Evolutionary conservation across 2,888 invertebrate species (phyloP).

Genomic region (Yponomeuta malinellus): DNA sequence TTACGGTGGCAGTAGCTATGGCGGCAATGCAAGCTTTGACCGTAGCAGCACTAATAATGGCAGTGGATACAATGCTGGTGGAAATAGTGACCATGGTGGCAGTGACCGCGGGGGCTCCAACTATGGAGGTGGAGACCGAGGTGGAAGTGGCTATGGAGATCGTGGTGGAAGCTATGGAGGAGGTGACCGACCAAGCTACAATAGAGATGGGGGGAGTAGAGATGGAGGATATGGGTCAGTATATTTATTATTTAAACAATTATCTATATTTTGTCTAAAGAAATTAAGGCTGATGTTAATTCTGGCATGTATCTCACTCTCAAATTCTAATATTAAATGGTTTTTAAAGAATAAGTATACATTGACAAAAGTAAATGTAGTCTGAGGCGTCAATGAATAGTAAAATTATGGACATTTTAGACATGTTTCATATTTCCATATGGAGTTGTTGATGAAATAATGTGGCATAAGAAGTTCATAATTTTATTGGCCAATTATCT

Average conservation of each 20-base stretch:
- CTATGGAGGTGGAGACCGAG: constrained; percentile 46
- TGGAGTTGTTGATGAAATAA: too few species aligned
- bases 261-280: neutral
- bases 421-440: neutral
- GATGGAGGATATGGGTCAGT: constrained; percentile 78
- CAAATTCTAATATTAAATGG: neutral
- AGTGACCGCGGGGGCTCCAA: constrained; percentile 58
- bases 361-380: neutral
- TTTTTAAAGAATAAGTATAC: neutral
- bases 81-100: constrained; percentile 54
- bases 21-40: constrained; percentile 29
- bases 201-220: constrained; percentile 76
- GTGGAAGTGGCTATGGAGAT: constrained; percentile 54
- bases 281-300: neutral
- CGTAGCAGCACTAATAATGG: constrained; percentile 21
- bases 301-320: neutral
- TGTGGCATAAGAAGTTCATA: too few species aligned
- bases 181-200: constrained; percentile 66
- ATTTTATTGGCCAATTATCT: too few species aligned
- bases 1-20: constrained; percentile 24
- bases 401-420: neutral
- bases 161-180: constrained; percentile 63
- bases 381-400: neutral
- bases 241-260: constrained; percentile 16
- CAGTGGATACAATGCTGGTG: constrained; percentile 37